Base-by-base conservation (phyloP, 2,113 vertebrate genomes). In the Thunnus maccoyii region DNA sequence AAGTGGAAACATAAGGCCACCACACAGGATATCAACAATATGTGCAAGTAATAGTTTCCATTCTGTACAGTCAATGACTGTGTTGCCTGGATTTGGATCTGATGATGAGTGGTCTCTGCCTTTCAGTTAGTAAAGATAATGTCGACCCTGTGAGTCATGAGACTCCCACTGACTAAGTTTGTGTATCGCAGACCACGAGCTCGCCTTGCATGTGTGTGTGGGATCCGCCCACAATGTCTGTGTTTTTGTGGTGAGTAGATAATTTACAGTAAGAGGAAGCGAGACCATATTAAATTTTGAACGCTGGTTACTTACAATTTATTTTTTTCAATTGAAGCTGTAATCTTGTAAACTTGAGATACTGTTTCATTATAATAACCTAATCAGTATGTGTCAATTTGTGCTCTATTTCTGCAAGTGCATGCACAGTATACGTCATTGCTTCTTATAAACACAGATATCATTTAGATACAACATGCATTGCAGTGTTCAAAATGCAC, bases 151-250 rank as follows among this genome's bases (percentile, higher is more conserved):
- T 89, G 91, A 92, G 47, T 90, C 89, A 90, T 0, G 16, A 73
- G 60, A 68, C 79, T 85, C 88, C 80, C 83, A 88, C 76, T 86
- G 84, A 88, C 61, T 78, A 62, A 75, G 50, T 69, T 11, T 22
- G 22, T 22, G 22, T 22, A 22, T 63, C 16, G 1, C 25, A 69
- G 64, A 76, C 70, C 61, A 79, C 46, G 3, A 58, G 16, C 3
- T 6, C 44, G 54, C 44, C 22, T 22, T 22, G 36, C 32, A 3
- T 68, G 67, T 41, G 14, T 41, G 64, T 70, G 70, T 41, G 36
- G 32, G 22, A 32, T 32, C 54, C 75, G 51, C 86, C 87, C 54
- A 81, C 82, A 68, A 3, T 69, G 56, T 73, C 67, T 83, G 36
- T 17, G 48, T 70, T 67, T 56, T 17, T 77, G 84, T 75, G 80